Base-by-base conservation (phyloP, 2,113 vertebrate species). In the Galbula dea region DNA sequence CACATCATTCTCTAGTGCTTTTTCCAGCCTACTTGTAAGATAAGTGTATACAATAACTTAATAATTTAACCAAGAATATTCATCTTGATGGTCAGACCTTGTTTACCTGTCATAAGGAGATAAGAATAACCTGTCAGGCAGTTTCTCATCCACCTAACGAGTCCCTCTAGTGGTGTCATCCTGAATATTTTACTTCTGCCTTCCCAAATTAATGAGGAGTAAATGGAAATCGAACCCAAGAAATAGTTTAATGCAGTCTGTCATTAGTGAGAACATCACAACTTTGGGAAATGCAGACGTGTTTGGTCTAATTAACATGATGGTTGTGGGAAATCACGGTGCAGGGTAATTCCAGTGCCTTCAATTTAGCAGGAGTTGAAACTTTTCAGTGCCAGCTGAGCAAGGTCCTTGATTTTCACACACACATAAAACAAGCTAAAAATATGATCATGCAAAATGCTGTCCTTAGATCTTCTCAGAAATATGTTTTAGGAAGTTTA, bases 141-240 rank as follows among this genome's bases (percentile, higher is more conserved):
- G 4, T 6, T 80, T 63, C 73, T 71, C 43, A 8, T 41, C 27
- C 86, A 55, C 73, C 19, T 27, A 34, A 36, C 0, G 46, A 84
- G 86, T 90, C 83, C 83, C 94, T 89, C 83, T 96, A 93, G 81
- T 62, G 89, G 74, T 43, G 54, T 27, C 54, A 37, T 16, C 34
- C 57, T 32, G 49, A 21, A 68, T 29, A 41, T 22, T 34, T 67
- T 32, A 39, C 48, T 80, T 26, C 55, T 37, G 1, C 17, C 1
- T 37, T 49, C 34, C 57, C 71, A 41, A 90, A 66, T 20, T 34
- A 54, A 36, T 51, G 48, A 49, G 23, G 5, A 67, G 4, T 11
- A 36, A 83, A 63, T n/a, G 17, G 30, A 57, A 84, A 61, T 39
- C 26, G 37, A 82, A 74, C 5, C 0, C 2, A 20, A 65, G 2